Base-by-base conservation (phyloP, 2,888 invertebrate species). In the Hirtodrosophila trivittata region DNA sequence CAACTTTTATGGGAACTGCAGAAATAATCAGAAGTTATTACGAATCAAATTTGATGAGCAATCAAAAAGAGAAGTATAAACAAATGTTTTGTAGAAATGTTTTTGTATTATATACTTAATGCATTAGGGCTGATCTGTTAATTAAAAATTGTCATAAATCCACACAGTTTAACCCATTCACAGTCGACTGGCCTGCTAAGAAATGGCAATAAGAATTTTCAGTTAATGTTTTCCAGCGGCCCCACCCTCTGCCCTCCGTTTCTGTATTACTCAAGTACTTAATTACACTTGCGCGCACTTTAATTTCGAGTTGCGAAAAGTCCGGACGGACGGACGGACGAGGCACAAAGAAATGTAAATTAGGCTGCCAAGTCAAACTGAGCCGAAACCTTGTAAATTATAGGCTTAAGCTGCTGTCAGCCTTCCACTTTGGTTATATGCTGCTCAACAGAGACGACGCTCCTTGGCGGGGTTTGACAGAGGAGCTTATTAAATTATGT, bases 271-370 rank as follows among this genome's bases (percentile, higher is more conserved):
- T 74, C 77, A 82, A 77, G 85, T 82, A 86, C 85, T 81, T 81
- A 81, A 81, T 81, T 86, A 81, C 81, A 86, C 87, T 81, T 77
- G 85, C 87, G 82, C 81, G 72, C 85, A 85, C 87, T 81, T 86
- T 84, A 81, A 81, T 85, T 81, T 84, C 66, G 54, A 71, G 63
- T 67, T 75, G 37, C 37, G 39, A 57, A 51, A 71, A 64, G 25
- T 30, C 18, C 10, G 5, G 12, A 13, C 10, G n/a, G 5, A 6
- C 12, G 25, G 18, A n/a, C 12, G 33, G n/a, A n/a, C 6, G 10
- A n/a, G 30, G 52, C 43, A 55, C 47, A 71, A 68, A 71, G 56
- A 75, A 70, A 66, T 77, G 71, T 58, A 64, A 71, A 71, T 71
- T 68, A 73, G 77, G 62, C 63, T 69, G 70, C 42, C 70, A 86